Evolutionary conservation across 53 echinoderm and acorn worm genomes (phyloP), one percentile per base, ranked within the genome.

Genomic region (Echinometra lucunter): DNA sequence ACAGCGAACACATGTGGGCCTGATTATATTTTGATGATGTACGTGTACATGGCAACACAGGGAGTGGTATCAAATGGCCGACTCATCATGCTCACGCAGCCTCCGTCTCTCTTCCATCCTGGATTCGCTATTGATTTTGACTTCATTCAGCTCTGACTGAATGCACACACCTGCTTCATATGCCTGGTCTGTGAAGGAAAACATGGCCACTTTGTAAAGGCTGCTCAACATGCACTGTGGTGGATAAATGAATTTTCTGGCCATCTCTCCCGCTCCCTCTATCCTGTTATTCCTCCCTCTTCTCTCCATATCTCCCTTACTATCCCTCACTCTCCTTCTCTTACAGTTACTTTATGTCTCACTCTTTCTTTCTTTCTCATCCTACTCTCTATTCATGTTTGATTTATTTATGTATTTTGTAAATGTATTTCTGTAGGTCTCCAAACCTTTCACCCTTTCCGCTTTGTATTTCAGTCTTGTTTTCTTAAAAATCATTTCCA

Each of bases 71-170:
- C 38, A 78, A 78, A 78, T 19, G 6, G 42, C 40, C 78, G 6
- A 21, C 3, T 78, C 78, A 78, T 78, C 42, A 78, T 12, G 23
- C 34, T 38, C 78, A 6, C 32, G 53, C 32, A 11, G 19, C 19
- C 21, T 21, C 42, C 19, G 72, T 72, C 72, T 72, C 40, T 78
- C 4, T 78, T 78, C 78, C 42, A 42, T 10, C 38, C 4, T 35
- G 35, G 78, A 88, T 88, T 88, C 18, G 88, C 53, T 88, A 88
- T 88, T 88, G 88, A 88, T 88, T 88, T 88, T 49, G 3, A 49
- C 32, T 49, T 28, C 88, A 88, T 56, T 88, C 88, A 55, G 49
- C 30, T 13, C 28, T 18, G 55, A 88, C 53, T 53, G 53, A 53
- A 88, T 30, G n/a, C 88, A 88, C 88, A 53, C 55, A 56, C 88